Base-by-base conservation (phyloP, 2,797 vertebrate species). In the Gambelia wislizenii region DNA sequence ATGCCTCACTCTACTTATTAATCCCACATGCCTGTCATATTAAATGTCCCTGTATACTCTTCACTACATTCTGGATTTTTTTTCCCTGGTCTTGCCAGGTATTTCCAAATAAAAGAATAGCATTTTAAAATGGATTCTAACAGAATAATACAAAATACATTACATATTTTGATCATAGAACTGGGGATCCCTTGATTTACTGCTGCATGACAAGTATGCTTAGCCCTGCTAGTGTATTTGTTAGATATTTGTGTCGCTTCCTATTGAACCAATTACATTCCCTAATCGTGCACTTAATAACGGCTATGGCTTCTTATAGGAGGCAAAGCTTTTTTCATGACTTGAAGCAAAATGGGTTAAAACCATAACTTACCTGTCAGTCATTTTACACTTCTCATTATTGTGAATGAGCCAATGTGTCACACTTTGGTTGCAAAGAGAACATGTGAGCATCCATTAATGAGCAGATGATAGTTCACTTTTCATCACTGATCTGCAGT, bases 351-450 rank as follows among this genome's bases (percentile, higher is more conserved):
- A 56, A 76, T 64, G 84, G n/a, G 74, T 86, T 64, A n/a, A n/a
- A 77, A 33, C 72, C 1, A 14, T 14, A 86, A 86, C 44, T 47
- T 77, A 61, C 44, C 39, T 64, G 42, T 77, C 84, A 86, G 42
- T 87, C 85, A 79, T 77, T 27, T 67, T 79, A 67, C 16, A 79
- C 76, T 69, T 79, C 44, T 86, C 6, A 30, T 67, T 79, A 39
- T 22, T 87, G 69, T 30, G 39, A 77, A 85, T 77, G 74, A 85
- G 72, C 67, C 85, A 87, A 33, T 20, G 39, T 74, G 13, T 54
- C 70, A 56, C 30, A 87, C 70, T 69, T 49, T 81, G 70, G 52
- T 42, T 47, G 39, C 20, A 81, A 56, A 81, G 67, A 20, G 67
- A 54, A 87, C 52, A 70, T 87, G 52, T 54, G 44, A 70, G 5